Percentiles rank a stretch among this genome's conserved stretches.
phyloP scores from a whole-genome alignment of 2,113 vertebrate genomes.

The Microcebus griseorufus region DNA sequence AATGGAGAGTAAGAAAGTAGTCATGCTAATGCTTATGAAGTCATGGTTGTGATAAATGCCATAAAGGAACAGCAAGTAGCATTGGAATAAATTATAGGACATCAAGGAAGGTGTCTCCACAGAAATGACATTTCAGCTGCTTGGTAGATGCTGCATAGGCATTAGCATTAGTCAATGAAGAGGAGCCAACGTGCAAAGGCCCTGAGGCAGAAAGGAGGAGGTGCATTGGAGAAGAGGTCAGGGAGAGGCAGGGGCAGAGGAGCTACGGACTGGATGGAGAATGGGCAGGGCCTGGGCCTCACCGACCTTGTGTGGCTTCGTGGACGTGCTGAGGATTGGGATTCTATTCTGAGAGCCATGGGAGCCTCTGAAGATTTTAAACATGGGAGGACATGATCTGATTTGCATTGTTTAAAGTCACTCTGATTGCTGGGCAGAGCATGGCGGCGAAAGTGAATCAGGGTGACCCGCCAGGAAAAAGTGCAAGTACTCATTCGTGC shows the following conservation, averaged over 20 bases:
- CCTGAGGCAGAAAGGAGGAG: conserved; percentile 22
- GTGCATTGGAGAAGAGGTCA: background rate
- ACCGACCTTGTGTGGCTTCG: background rate
- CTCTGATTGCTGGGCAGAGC: background rate
- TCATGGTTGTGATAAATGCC: background rate
- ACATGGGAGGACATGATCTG: background rate
- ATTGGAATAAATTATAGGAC: background rate
- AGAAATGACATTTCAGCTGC: background rate
- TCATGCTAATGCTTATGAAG: background rate
- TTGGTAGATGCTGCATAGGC: background rate
- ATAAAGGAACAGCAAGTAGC: background rate
- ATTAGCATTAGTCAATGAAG: background rate
- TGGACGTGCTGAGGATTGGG: background rate
- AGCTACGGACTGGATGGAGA: background rate
- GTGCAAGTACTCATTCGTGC: background rate
- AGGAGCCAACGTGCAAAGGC: background rate
- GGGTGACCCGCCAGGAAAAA: background rate
- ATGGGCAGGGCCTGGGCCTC: background rate
- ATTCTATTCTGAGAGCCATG: background rate
- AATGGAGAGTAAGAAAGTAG: background rate
- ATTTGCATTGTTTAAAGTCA: background rate
- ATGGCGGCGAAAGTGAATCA: background rate
- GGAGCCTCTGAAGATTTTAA: background rate
- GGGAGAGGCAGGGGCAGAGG: background rate
- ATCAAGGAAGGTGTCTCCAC: background rate